These are phyloP conservation scores for Lophura swinhoii DNA, from an alignment of 2,797 vertebrate genomes.

Conservation along the genomic window DNA sequence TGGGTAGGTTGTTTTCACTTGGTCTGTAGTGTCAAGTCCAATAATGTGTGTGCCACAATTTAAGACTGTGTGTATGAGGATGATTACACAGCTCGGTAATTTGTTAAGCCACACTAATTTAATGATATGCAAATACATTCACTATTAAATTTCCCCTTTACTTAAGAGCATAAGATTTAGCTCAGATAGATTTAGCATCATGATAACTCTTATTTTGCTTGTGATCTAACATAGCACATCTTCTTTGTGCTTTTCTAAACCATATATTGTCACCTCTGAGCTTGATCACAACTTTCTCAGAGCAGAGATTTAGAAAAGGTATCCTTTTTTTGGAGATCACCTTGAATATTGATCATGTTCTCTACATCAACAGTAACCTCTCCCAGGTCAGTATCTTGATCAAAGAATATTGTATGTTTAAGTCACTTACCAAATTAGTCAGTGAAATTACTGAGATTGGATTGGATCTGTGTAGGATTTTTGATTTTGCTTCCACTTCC, in stretches of 20 bases:
- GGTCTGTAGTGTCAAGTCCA: neutral
- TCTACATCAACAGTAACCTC: neutral
- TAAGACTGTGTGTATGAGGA: conserved; percentile 11
- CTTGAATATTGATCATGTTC: neutral
- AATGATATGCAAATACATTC: conserved; percentile 45
- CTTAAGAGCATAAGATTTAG: neutral
- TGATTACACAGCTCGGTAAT: conserved; percentile 25
- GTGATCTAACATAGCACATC: neutral
- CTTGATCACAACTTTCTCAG: neutral
- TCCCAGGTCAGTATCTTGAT: neutral
- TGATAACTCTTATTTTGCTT: neutral
- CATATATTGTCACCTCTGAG: neutral
- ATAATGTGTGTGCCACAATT: neutral
- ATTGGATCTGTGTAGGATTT: neutral
- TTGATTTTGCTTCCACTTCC: neutral
- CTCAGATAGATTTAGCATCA: neutral
- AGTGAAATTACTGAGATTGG: neutral
- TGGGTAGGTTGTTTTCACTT: conserved; percentile 32
- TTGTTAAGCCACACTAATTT: conserved; percentile 55
- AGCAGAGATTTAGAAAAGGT: neutral
- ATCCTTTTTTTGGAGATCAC: neutral
- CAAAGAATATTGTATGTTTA: neutral
- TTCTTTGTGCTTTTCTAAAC: neutral
- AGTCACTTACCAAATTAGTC: neutral
- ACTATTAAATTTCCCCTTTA: conserved; percentile 12